A percentile compares a stretch with the other conserved stretches of the same genome.
Evolutionary conservation across 2,888 invertebrate species (phyloP).

Genomic region (Agonopterix alstromeriana): DNA sequence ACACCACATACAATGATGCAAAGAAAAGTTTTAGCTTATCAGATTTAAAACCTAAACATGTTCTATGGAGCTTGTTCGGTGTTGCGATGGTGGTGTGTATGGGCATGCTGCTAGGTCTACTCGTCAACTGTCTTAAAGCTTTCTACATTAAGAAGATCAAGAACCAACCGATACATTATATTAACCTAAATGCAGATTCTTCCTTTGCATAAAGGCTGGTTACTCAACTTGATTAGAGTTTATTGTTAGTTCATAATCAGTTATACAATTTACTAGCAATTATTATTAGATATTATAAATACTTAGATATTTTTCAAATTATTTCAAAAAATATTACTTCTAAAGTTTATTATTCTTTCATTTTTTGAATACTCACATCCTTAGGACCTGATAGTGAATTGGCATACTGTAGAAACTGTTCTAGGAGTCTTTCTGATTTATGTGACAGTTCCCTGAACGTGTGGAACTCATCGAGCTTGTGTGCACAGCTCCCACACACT

Average conservation of each 20-base stretch:
- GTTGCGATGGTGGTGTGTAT: constrained; percentile 50
- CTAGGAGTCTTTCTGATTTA: constrained; percentile 84
- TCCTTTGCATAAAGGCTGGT: constrained; percentile 41
- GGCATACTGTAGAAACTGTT: constrained; percentile 85
- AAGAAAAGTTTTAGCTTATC: constrained; percentile 38
- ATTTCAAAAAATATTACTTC: too few relatives aligned
- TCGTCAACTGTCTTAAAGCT: constrained; percentile 49
- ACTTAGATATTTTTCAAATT: not conserved
- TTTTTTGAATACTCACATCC: constrained; percentile 72
- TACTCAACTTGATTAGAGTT: not conserved
- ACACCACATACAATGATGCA: constrained; percentile 35
- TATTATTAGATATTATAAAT: not conserved
- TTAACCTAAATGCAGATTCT: constrained; percentile 50
- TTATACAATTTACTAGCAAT: not conserved
- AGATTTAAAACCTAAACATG: constrained; percentile 56
- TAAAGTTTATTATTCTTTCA: too few relatives aligned
- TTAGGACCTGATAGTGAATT: constrained; percentile 79
- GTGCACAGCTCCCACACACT: constrained; percentile 86
- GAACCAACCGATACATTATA: constrained; percentile 54
- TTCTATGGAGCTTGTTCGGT: constrained; percentile 63
- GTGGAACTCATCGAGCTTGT: constrained; percentile 85
- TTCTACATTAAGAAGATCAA: constrained; percentile 50
- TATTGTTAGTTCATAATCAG: constrained; percentile 1
- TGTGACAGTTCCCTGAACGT: constrained; percentile 86
- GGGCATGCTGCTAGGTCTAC: constrained; percentile 56